A percentile compares a stretch with the other conserved stretches of the same genome.
phyloP scores from a whole-genome alignment of 2,113 vertebrate species.

The Equus przewalskii region DNA sequence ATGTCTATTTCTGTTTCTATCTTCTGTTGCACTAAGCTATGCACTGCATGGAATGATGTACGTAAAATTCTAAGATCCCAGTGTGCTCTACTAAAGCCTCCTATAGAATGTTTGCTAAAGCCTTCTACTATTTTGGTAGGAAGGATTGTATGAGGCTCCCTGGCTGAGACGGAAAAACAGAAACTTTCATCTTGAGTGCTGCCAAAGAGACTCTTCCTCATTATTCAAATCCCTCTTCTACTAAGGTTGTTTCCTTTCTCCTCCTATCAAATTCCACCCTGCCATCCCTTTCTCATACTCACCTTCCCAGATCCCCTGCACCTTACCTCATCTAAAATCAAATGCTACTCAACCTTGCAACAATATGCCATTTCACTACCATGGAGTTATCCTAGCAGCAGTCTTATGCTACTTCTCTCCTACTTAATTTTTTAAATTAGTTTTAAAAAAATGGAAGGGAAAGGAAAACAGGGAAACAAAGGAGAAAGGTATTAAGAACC shows the following conservation, averaged over 20 bases:
- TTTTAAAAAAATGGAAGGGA: not conserved
- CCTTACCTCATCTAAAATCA: not conserved
- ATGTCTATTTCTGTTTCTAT: slow-evolving; percentile 25
- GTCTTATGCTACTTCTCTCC: not conserved
- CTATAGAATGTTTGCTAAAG: not conserved
- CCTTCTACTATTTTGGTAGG: not conserved
- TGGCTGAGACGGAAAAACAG: not conserved
- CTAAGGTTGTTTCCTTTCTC: not conserved
- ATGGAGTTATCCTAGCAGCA: not conserved
- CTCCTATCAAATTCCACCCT: not conserved
- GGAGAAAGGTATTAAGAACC: not conserved
- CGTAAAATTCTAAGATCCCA: not conserved
- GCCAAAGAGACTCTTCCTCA: not conserved
- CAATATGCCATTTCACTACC: not conserved
- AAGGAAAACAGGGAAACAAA: not conserved
- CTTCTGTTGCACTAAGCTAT: not conserved
- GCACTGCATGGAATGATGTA: not conserved
- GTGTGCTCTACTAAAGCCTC: not conserved
- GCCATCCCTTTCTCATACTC: not conserved
- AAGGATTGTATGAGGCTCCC: not conserved
- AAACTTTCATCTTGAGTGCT: not conserved
- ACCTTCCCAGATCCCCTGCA: not conserved
- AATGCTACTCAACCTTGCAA: not conserved
- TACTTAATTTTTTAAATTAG: not conserved
- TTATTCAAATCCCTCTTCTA: not conserved